Conservation (phyloP, 2,113 vertebrate species). For the Pardalotus punctatus region DNA sequence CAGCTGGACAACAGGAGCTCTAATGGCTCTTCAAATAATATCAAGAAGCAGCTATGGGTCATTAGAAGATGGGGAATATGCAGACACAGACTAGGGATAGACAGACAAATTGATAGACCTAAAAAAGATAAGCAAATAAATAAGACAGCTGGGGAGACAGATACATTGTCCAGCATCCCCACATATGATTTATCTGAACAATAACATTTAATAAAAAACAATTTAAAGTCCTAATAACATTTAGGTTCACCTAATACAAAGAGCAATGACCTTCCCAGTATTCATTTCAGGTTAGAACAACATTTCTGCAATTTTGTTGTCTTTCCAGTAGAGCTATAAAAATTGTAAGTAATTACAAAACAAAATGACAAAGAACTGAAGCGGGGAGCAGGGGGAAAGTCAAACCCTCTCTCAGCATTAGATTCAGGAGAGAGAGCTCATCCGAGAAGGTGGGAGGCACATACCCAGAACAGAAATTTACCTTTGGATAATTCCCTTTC, state of each 20-base stretch:
- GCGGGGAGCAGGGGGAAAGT: background rate
- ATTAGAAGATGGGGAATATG: slow-evolving; percentile 1
- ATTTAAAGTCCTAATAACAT: slow-evolving; percentile 31
- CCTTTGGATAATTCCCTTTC: background rate
- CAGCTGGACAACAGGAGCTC: slow-evolving; percentile 1
- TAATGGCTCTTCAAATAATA: slow-evolving; percentile 56
- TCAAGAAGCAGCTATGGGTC: slow-evolving; percentile 34
- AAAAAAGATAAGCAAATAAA: background rate
- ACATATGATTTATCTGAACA: slow-evolving; percentile 56
- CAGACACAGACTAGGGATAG: background rate
- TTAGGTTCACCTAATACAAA: slow-evolving; percentile 44
- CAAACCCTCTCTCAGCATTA: background rate
- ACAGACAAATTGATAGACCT: slow-evolving; percentile 2
- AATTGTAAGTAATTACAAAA: slow-evolving; percentile 40
- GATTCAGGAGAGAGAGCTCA: background rate
- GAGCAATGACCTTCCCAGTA: slow-evolving; percentile 20
- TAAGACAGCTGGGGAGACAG: background rate
- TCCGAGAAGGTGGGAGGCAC: background rate
- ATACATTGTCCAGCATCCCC: background rate
- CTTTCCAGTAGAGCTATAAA: slow-evolving; percentile 52
- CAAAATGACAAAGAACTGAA: slow-evolving; percentile 7
- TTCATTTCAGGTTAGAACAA: slow-evolving; percentile 45
- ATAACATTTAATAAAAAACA: slow-evolving; percentile 56
- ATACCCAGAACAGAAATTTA: background rate
- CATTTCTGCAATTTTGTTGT: slow-evolving; percentile 26